phyloP scores from a whole-genome alignment of 1,140 invertebrate species.

The Aporrectodea caliginosa region DNA sequence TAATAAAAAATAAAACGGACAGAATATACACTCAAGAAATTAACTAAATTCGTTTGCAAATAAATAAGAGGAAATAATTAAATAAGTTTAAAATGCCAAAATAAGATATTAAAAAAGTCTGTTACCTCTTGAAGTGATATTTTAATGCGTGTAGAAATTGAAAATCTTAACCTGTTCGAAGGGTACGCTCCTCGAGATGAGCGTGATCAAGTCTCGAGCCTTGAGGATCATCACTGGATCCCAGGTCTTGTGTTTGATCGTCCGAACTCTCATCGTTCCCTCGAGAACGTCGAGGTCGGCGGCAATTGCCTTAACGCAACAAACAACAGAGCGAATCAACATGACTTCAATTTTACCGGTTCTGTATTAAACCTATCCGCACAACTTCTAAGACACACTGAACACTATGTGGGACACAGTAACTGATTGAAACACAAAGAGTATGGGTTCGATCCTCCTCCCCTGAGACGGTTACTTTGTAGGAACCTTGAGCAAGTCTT shows the following conservation, averaged over 20 bases:
- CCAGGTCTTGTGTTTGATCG: constrained; percentile 90
- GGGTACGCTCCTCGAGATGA: constrained; percentile 91
- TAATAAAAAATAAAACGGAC: not conserved
- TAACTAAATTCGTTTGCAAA: too few relatives aligned
- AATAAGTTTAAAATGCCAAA: not conserved
- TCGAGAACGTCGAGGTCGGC: constrained; percentile 91
- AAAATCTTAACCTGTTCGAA: constrained; percentile 88
- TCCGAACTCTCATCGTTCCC: constrained; percentile 91
- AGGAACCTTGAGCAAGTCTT: too few relatives aligned
- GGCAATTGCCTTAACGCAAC: constrained; percentile 65
- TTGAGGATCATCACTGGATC: constrained; percentile 98
- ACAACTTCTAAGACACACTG: too few relatives aligned
- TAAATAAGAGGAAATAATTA: too few relatives aligned
- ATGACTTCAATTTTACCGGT: too few relatives aligned
- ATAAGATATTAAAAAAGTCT: not conserved
- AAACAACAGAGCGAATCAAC: too few relatives aligned
- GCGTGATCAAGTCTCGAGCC: constrained; percentile 90
- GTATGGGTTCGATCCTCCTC: too few relatives aligned
- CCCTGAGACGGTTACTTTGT: too few relatives aligned
- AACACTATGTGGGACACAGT: too few relatives aligned
- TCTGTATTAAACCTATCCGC: not conserved
- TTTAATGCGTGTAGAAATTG: too few relatives aligned
- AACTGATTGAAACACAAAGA: too few relatives aligned
- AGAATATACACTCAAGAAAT: not conserved
- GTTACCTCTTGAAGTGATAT: too few relatives aligned